Conservation (phyloP, 2,797 vertebrate species). For the Danio albolineatus region DNA sequence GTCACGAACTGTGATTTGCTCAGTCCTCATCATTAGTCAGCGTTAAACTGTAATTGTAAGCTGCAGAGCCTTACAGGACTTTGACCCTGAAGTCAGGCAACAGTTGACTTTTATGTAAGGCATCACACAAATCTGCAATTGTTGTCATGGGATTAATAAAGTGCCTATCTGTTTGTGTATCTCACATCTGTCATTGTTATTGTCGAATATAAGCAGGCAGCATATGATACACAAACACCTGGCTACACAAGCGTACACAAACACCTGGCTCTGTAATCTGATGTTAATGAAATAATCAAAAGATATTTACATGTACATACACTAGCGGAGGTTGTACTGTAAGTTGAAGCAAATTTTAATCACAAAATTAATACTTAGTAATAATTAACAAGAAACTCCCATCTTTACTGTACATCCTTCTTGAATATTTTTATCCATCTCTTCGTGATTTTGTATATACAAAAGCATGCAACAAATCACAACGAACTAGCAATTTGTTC, state of each 20-base stretch:
- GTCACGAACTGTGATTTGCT: neutral
- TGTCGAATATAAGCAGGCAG: neutral
- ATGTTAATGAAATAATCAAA: neutral
- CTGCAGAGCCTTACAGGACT: neutral
- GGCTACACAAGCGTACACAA: neutral
- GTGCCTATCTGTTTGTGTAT: neutral
- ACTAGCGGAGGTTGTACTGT: neutral
- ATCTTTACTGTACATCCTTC: too few species aligned
- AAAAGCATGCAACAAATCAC: too few species aligned
- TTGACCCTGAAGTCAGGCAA: neutral
- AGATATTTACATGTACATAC: neutral
- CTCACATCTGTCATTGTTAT: neutral
- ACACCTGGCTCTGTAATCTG: neutral
- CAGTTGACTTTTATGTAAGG: neutral
- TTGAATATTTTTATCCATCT: too few species aligned
- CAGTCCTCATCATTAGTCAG: neutral
- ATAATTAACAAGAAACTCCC: too few species aligned
- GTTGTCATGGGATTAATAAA: neutral
- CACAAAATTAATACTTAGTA: too few species aligned
- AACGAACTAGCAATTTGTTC: too few species aligned
- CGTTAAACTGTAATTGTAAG: neutral
- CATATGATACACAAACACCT: neutral
- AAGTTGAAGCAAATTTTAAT: neutral
- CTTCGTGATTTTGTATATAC: too few species aligned
- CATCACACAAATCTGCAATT: neutral